Base-by-base conservation (phyloP, 2,797 vertebrate genomes). In the Rhinichthys osculus region DNA sequence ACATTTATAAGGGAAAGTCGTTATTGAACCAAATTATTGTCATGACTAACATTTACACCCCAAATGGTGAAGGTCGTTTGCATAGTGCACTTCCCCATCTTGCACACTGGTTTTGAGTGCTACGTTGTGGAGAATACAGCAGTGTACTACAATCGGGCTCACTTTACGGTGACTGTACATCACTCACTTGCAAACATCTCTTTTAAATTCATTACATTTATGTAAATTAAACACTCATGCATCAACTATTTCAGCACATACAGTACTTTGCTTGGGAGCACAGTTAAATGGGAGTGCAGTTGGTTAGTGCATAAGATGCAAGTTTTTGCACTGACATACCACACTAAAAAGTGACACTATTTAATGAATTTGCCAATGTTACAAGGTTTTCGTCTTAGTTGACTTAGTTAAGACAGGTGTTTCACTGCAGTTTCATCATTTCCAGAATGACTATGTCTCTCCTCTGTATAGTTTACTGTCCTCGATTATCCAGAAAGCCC, bases 401-500 rank as follows among this genome's bases (percentile, higher is more conserved):
- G 23, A 47, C 13, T 47, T 47, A 47, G 13, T 47, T 47, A 47
- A 14, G 13, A 47, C 16, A 79, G 40, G n/a, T 66, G 78, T 79
- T 79, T 66, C 59, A 79, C 59, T 30, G 78, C 40, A 30, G 57
- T 79, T 79, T 66, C 59, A 79, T 79, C 17, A 66, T 42, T 66
- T 66, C 40, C 9, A 79, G 27, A 33, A 21, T 50, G 27, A 47
- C 21, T 64, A 5, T 44, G 27, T 21, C n/a, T 67, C 6, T 5
- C 33, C 70, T 23, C 21, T 59, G 66, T 40, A 38, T 81, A 40
- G 21, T 70, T 70, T 82, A 40, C 23, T 59, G 59, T 30, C n/a
- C 7, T 72, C 44, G 52, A 66, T 66, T 17, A 66, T 72, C 57
- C 52, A 13, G 6, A 59, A 82, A 59, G 35, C 1, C 50, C 40